A percentile compares a stretch with the other conserved stretches of the same genome.
These are phyloP conservation scores for Bombylius discolor DNA, from an alignment of 2,888 invertebrate genomes.

Conservation along the genomic window DNA sequence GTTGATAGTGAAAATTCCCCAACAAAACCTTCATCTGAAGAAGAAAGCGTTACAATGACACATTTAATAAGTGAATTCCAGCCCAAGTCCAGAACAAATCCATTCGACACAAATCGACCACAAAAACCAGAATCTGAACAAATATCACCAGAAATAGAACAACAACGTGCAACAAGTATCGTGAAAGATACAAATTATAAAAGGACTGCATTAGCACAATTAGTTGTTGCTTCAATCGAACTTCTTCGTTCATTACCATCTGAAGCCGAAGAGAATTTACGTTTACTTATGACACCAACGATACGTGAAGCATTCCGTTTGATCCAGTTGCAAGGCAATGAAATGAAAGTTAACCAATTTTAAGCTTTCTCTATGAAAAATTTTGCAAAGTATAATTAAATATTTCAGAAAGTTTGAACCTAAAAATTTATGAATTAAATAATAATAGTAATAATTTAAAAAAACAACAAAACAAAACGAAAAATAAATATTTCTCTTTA, in stretches of 20 bases:
- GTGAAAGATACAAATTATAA: conserved; percentile 81
- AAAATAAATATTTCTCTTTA: too few species aligned
- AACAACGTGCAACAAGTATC: conserved; percentile 67
- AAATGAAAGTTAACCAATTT: conserved; percentile 36
- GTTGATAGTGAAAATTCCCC: conserved; percentile 21
- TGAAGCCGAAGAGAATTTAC: conserved; percentile 42
- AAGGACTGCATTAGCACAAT: conserved; percentile 70
- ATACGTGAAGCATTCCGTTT: conserved; percentile 36
- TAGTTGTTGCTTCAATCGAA: conserved; percentile 74
- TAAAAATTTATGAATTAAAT: too few species aligned
- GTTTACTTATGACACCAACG: conserved; percentile 35
- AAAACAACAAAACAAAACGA: too few species aligned
- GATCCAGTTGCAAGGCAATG: conserved; percentile 36
- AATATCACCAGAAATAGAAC: conserved; percentile 70
- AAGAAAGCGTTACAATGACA: conserved; percentile 35
- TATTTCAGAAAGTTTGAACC: too few species aligned
- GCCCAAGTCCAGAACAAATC: conserved; percentile 33
- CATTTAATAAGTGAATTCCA: conserved; percentile 35
- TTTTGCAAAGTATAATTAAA: too few species aligned
- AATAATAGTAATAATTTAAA: too few species aligned
- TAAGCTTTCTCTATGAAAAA: conserved; percentile 15
- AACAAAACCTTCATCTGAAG: conserved; percentile 23
- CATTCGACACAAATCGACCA: conserved; percentile 35
- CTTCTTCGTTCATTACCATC: conserved; percentile 51
- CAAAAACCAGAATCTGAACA: conserved; percentile 42